These are phyloP conservation scores for Cherax destructor DNA, from an alignment of 1,140 invertebrate species.

Conservation along the genomic window DNA sequence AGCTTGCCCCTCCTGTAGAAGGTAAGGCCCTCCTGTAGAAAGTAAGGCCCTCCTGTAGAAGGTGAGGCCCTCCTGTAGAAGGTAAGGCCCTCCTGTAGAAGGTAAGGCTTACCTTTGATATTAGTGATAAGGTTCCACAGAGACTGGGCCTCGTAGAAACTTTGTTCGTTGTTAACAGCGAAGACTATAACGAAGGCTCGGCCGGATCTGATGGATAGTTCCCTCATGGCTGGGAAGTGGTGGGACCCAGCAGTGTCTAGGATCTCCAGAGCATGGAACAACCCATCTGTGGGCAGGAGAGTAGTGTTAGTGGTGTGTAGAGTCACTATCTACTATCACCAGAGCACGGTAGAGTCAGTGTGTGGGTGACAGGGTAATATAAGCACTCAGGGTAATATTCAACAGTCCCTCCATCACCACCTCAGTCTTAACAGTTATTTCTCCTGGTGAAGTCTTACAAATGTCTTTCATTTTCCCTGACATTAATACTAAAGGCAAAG, in stretches of 20 bases:
- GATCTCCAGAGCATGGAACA: slow-evolving; percentile 75
- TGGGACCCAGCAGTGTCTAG: slow-evolving; percentile 75
- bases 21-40: too few species aligned
- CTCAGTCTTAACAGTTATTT: too few species aligned
- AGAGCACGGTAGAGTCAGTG: background rate
- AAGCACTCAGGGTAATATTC: background rate
- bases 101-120: slow-evolving; percentile 71
- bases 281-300: slow-evolving; percentile 72
- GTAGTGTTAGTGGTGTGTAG: background rate
- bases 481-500: background rate
- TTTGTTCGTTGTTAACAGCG: slow-evolving; percentile 73
- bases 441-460: too few species aligned
- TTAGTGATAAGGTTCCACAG: slow-evolving; percentile 72
- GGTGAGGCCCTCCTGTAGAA: too few species aligned
- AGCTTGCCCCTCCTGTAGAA: too few species aligned
- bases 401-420: background rate
- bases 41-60: too few species aligned
- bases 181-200: slow-evolving; percentile 75
- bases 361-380: background rate
- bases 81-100: too few species aligned
- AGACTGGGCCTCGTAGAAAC: slow-evolving; percentile 73
- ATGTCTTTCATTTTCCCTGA: too few species aligned
- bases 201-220: slow-evolving; percentile 74
- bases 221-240: slow-evolving; percentile 75
- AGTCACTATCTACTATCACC: too few species aligned